Conservation (phyloP, 2,888 invertebrate species). For the Synanthedon vespiformis region DNA sequence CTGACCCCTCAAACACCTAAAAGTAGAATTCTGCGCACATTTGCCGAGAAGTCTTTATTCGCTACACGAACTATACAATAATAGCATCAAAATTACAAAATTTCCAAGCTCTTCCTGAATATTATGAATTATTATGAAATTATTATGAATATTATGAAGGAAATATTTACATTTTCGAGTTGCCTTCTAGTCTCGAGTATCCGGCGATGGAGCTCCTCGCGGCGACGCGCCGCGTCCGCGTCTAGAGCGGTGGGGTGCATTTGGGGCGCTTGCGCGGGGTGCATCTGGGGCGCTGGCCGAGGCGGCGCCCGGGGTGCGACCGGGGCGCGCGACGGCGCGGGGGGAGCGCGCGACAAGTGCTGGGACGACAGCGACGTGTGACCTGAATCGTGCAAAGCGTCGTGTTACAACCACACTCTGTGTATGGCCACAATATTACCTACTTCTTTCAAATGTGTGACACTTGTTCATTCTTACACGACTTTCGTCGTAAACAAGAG, state of each 20-base stretch:
- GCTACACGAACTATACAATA: too few relatives aligned
- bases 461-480: too few relatives aligned
- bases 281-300: conserved; percentile 56
- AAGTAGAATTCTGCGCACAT: too few relatives aligned
- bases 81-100: too few relatives aligned
- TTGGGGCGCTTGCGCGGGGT: conserved; percentile 22
- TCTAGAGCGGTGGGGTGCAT: conserved; percentile 70
- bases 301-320: conserved; percentile 50
- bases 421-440: neutral
- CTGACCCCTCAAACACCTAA: too few relatives aligned
- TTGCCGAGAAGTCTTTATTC: too few relatives aligned
- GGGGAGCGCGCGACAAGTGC: conserved; percentile 42
- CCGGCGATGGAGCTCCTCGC: conserved; percentile 85
- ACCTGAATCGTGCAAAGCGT: conserved; percentile 17
- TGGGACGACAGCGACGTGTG: conserved; percentile 75
- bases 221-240: conserved; percentile 73
- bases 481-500: too few relatives aligned
- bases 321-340: conserved; percentile 32
- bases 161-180: conserved; percentile 80
- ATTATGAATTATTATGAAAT: too few relatives aligned
- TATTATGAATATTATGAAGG: neutral
- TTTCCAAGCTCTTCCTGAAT: too few relatives aligned
- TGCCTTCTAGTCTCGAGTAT: conserved; percentile 88
- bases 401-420: neutral
- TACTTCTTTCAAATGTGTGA: too few relatives aligned